Evolutionary conservation across 2,888 invertebrate species (phyloP).

Genomic region (Tribolium freemani): DNA sequence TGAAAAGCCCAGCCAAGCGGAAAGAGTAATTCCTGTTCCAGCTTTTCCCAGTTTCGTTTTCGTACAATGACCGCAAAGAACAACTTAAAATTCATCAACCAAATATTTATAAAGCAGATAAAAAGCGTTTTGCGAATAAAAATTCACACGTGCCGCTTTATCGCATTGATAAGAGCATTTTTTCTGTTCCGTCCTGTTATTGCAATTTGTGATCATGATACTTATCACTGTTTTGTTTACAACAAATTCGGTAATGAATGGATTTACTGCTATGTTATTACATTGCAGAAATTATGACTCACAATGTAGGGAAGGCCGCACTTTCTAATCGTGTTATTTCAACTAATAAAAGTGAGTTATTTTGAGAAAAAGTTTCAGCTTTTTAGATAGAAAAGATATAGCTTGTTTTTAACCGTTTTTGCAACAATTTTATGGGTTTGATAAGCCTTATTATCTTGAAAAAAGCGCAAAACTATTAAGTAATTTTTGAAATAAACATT

Average conservation of each 20-base stretch:
- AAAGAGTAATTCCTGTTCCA: too few species aligned
- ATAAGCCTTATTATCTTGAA: too few species aligned
- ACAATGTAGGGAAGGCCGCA: neutral
- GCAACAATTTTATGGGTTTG: neutral
- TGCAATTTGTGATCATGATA: neutral
- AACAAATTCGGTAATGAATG: neutral
- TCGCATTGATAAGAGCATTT: conserved; percentile 6
- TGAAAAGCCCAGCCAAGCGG: too few species aligned
- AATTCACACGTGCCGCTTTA: conserved; percentile 19
- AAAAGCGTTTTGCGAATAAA: conserved; percentile 6
- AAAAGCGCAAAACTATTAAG: too few species aligned
- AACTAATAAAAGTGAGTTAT: neutral
- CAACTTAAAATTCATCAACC: conserved; percentile 7
- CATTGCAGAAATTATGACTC: neutral
- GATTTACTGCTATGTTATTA: neutral
- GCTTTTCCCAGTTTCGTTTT: neutral
- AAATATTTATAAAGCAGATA: neutral
- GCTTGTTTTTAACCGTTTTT: neutral
- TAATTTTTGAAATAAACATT: too few species aligned
- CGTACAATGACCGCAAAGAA: neutral
- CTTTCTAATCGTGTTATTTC: neutral
- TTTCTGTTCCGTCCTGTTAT: neutral
- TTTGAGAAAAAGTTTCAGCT: neutral
- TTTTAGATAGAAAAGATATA: neutral
- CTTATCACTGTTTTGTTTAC: neutral